Base-by-base conservation (phyloP, 2,113 vertebrate genomes). In the Clarias gariepinus region DNA sequence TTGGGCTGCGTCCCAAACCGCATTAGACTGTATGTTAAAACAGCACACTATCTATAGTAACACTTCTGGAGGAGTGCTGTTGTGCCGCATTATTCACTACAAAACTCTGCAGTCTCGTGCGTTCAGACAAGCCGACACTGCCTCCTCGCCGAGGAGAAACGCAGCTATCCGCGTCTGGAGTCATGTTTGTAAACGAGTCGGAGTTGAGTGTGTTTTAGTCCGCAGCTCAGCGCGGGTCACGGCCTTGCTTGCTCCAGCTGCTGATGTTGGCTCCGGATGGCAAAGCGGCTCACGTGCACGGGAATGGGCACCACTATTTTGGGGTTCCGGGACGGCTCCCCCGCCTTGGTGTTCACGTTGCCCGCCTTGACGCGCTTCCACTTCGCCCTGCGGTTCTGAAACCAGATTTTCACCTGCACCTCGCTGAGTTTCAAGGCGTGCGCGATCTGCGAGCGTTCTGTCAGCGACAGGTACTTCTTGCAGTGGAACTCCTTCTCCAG, bases 321-420 rank as follows among this genome's bases (percentile, higher is more conserved):
- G 88, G 98, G 98, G 94, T 99, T 99, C 86, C 98, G 92, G 73
- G 96, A 97, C 2, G 98, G 98, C 15, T 99, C 98, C 28, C 98
- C 98, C 1, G 97, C 97, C 92, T 99, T 99, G 94, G 97, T 98
- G 94, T 98, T 99, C 86, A 97, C 98, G 63, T 99, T 99, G 25
- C 98, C 98, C 0, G 98, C 98, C 81, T 99, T 99, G 85, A 99
- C 98, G 36, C 98, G 96, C 94, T 99, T 99, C 98, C 98, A 99
- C 90, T 99, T 99, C 58, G 98, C 98, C 53, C 98, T 92, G 41
- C 98, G 94, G 96, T 99, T 99, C 96, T 99, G 98, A 95, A 99
- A 99, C 98, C 98, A 99, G 95, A 99, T 99, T 94, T 99, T 99
- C 87, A 99, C 98, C 93, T 99, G 98, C 84, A 99, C 98, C 91